Evolutionary conservation across 2,888 invertebrate species (phyloP).

Genomic region (Drosophila putrida): DNA sequence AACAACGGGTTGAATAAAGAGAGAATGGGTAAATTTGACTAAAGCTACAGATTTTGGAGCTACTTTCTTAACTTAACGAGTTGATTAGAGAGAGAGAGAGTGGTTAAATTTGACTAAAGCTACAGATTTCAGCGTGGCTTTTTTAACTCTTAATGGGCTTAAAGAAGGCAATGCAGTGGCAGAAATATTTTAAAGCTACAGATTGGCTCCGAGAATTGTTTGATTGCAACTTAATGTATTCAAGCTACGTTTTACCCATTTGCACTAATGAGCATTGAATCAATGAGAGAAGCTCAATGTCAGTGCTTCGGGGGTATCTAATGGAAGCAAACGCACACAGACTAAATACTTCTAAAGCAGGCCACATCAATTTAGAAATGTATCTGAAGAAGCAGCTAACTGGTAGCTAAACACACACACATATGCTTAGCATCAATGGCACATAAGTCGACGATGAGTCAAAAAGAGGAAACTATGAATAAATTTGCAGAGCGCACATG

Average conservation of each 20-base stretch:
- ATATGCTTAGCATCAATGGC: constrained; percentile 26
- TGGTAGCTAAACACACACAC: constrained; percentile 11
- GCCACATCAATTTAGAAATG: not conserved
- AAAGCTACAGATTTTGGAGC: constrained; percentile 8
- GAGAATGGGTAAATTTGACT: not conserved
- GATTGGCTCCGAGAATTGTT: not conserved
- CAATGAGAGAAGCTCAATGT: constrained; percentile 15
- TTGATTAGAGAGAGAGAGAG: not conserved
- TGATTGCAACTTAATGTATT: not conserved
- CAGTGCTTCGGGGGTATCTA: not conserved
- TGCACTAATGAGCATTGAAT: constrained; percentile 2
- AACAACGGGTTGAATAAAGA: not conserved
- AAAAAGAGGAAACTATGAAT: constrained; percentile 68
- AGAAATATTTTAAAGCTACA: not conserved
- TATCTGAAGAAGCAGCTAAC: constrained; percentile 24
- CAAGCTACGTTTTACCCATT: not conserved
- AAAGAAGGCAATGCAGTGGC: constrained; percentile 4
- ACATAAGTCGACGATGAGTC: constrained; percentile 55
- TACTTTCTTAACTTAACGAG: not conserved
- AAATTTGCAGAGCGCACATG: constrained; percentile 48
- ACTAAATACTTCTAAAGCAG: not conserved
- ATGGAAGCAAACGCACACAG: not conserved
- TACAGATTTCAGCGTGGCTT: not conserved
- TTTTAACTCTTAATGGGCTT: constrained; percentile 15
- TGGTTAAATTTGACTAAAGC: constrained; percentile 3